phyloP scores from a whole-genome alignment of 2,888 invertebrate species.

The Macrosiphum euphorbiae region DNA sequence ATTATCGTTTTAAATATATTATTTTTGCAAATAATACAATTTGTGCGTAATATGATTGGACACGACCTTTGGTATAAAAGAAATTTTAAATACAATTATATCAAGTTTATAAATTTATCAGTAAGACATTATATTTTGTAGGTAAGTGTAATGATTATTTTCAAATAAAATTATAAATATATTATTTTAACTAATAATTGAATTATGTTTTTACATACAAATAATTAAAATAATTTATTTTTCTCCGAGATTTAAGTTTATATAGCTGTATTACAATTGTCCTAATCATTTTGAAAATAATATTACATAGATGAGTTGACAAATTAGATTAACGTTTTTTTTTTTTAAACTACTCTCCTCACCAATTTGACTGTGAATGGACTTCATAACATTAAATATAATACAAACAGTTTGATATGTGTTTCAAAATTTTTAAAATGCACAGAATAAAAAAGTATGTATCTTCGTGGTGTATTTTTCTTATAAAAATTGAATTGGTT shows the following conservation, averaged over 20 bases:
- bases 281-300: not conserved
- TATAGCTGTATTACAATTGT: not conserved
- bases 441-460: not conserved
- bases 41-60: not conserved
- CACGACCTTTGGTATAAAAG: not conserved
- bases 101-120: not conserved
- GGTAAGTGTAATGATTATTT: not conserved
- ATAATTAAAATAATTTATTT: not conserved
- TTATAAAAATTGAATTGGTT: not conserved
- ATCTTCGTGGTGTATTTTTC: not conserved
- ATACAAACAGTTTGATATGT: not conserved
- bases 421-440: not conserved
- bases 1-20: too few species aligned
- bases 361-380: not conserved
- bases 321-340: not conserved
- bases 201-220: not conserved
- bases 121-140: not conserved
- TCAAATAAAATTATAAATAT: not conserved
- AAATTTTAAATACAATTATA: not conserved
- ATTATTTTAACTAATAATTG: not conserved
- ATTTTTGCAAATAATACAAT: too few species aligned
- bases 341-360: not conserved
- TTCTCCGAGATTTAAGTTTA: not conserved
- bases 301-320: not conserved
- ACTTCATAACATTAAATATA: not conserved